Percentiles rank a stretch among this genome's conserved stretches.
These are phyloP conservation scores for Hormiphora californensis DNA, from an alignment of 37 sponge, comb jelly and placozoan genomes.

Conservation along the genomic window DNA sequence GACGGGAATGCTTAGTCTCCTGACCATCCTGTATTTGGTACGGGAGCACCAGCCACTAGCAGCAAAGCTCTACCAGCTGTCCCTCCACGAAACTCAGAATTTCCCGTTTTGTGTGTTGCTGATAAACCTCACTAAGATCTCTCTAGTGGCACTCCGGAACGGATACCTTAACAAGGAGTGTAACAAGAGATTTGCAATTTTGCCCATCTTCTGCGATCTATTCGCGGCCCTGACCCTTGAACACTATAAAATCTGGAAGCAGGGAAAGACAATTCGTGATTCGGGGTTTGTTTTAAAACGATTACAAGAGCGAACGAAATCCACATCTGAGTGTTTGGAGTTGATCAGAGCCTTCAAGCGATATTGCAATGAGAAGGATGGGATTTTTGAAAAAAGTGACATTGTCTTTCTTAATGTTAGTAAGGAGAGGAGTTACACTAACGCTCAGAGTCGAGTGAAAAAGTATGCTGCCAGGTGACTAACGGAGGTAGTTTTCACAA, in stretches of 20 bases:
- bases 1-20: slow-evolving; percentile 24
- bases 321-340: slow-evolving; percentile 2
- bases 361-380: slow-evolving; percentile 46
- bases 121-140: slow-evolving; percentile 31
- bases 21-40: not conserved
- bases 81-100: slow-evolving; percentile 3
- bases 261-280: slow-evolving; percentile 5
- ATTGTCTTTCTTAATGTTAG: slow-evolving; percentile 11
- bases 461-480: not conserved
- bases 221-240: not conserved
- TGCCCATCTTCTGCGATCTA: slow-evolving; percentile 32
- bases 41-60: slow-evolving; percentile 13
- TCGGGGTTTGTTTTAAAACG: slow-evolving; percentile 43
- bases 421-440: not conserved
- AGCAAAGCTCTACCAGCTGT: not conserved
- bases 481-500: not conserved
- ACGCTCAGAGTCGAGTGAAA: not conserved
- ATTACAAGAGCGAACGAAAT: not conserved
- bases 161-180: slow-evolving; percentile 46
- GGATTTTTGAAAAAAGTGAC: slow-evolving; percentile 28
- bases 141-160: slow-evolving; percentile 13
- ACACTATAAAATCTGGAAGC: slow-evolving; percentile 29
- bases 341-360: not conserved
- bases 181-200: not conserved
- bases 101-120: slow-evolving; percentile 44